Evolutionary conservation across 2,888 invertebrate genomes (phyloP).

Genomic region (Folsomia manolachei): DNA sequence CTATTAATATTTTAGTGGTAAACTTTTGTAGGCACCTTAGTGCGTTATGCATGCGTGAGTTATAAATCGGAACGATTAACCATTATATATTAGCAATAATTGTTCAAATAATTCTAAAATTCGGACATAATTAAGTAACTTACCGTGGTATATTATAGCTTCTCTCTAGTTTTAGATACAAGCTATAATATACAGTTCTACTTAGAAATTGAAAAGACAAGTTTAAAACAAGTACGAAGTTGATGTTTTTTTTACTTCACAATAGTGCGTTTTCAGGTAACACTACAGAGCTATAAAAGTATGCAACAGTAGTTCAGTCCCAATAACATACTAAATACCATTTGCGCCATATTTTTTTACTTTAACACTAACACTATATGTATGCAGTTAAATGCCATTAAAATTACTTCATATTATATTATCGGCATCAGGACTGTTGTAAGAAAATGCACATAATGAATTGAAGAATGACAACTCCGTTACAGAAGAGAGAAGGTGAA

Average conservation of each 20-base stretch:
- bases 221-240: neutral
- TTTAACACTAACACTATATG: neutral
- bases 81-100: neutral
- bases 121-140: neutral
- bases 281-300: neutral
- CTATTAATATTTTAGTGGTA: neutral
- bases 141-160: neutral
- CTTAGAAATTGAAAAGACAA: neutral
- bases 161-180: neutral
- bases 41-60: neutral
- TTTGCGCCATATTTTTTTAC: too few relatives aligned
- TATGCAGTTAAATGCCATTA: too few relatives aligned
- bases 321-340: too few relatives aligned
- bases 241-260: neutral
- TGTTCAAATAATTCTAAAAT: neutral
- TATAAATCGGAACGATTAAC: neutral
- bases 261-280: neutral
- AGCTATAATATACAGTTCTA: neutral
- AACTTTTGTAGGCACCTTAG: neutral
- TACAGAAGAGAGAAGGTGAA: conserved; percentile 21
- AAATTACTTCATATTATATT: neutral
- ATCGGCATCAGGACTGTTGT: neutral
- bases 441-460: neutral
- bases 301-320: too few relatives aligned
- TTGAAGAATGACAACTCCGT: neutral